Conservation (phyloP, 2,888 invertebrate species). For the Eupithecia abbreviata region DNA sequence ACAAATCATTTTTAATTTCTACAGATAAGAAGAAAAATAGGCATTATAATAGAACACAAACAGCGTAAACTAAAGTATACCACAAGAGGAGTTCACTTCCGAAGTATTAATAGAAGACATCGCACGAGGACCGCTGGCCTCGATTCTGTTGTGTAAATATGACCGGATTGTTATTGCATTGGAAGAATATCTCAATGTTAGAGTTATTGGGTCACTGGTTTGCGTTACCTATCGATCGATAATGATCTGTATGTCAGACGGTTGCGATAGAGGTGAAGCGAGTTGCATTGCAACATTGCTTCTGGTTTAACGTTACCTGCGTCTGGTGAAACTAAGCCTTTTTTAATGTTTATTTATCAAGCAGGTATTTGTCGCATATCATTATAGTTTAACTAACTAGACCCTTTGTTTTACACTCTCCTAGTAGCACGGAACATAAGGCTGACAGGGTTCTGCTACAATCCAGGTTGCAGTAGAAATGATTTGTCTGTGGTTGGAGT, state of each 20-base stretch:
- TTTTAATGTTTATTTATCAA: conserved; percentile 5
- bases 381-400: background rate
- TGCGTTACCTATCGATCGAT: conserved; percentile 29
- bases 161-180: conserved; percentile 24
- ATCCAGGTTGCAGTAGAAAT: too few species aligned
- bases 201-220: conserved; percentile 33
- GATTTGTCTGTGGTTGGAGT: too few species aligned
- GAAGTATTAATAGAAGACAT: conserved; percentile 17
- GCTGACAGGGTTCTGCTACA: too few species aligned
- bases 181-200: conserved; percentile 24
- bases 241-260: conserved; percentile 32
- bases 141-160: conserved; percentile 24
- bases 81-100: conserved; percentile 15
- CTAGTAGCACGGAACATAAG: too few species aligned
- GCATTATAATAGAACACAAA: background rate
- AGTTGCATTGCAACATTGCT: conserved; percentile 32
- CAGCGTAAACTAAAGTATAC: background rate
- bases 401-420: background rate
- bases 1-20: too few species aligned
- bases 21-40: too few species aligned
- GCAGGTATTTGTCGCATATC: background rate
- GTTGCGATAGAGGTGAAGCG: conserved; percentile 27
- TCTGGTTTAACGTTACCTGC: conserved; percentile 18
- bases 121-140: conserved; percentile 12
- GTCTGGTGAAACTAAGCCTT: background rate